Percentiles rank a stretch among this genome's conserved stretches.
phyloP scores from a whole-genome alignment of 2,888 invertebrate species.

The Horisme vitalbata region DNA sequence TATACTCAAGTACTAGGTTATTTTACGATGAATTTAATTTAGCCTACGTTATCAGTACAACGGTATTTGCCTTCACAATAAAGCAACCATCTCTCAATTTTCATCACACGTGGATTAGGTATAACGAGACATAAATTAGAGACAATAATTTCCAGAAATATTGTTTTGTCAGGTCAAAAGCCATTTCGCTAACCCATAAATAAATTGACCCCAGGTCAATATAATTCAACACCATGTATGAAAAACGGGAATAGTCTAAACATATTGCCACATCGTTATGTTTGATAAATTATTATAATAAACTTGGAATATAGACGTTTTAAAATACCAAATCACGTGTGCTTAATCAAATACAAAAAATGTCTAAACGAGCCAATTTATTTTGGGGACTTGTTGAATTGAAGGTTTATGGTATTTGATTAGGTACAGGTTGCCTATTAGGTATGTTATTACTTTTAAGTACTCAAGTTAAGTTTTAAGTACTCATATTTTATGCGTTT shows the following conservation, averaged over 20 bases:
- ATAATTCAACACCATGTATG: conserved; percentile 49
- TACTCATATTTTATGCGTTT: too few species aligned
- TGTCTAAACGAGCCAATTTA: conserved; percentile 9
- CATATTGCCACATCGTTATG: conserved; percentile 31
- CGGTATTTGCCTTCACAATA: too few species aligned
- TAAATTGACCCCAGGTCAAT: conserved; percentile 55
- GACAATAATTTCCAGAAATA: conserved; percentile 40
- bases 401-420: too few species aligned
- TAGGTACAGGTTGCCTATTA: too few species aligned
- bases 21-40: too few species aligned
- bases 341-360: conserved; percentile 1
- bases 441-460: too few species aligned
- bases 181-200: conserved; percentile 46
- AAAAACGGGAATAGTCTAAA: conserved; percentile 43
- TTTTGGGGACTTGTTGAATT: background rate
- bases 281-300: conserved; percentile 35
- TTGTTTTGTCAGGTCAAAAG: conserved; percentile 41
- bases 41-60: too few species aligned
- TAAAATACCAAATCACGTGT: conserved; percentile 1
- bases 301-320: conserved; percentile 20
- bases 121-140: conserved; percentile 14
- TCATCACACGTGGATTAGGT: background rate
- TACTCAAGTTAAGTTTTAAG: too few species aligned
- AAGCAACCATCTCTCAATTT: too few species aligned
- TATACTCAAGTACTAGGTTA: too few species aligned